These are phyloP conservation scores for Drosophila tsacasi DNA, from an alignment of 1,140 invertebrate species.

Conservation along the genomic window DNA sequence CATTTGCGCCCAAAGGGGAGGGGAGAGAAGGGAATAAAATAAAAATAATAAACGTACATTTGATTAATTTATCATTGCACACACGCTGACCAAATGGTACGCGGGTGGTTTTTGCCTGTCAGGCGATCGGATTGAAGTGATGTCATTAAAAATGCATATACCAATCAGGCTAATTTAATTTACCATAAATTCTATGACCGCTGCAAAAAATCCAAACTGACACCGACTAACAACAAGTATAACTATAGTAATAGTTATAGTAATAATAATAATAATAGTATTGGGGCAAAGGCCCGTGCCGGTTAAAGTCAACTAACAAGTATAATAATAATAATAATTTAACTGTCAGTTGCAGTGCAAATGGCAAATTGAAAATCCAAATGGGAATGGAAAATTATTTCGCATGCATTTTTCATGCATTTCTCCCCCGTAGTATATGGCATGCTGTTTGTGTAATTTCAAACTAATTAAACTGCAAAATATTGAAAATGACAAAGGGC, in stretches of 20 bases:
- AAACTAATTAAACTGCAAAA: slow-evolving; percentile 47
- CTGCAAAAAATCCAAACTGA: slow-evolving; percentile 15
- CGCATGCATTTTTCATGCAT: slow-evolving; percentile 25
- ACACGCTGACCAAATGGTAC: slow-evolving; percentile 12
- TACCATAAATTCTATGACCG: slow-evolving; percentile 44
- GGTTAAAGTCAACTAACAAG: slow-evolving; percentile 39
- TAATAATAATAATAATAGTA: slow-evolving; percentile 2
- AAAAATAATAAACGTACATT: slow-evolving; percentile 71
- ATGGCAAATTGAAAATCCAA: slow-evolving; percentile 42
- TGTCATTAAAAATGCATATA: slow-evolving; percentile 69
- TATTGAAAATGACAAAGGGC: slow-evolving; percentile 22
- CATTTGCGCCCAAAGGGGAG: slow-evolving; percentile 16
- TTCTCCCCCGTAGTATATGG: not conserved
- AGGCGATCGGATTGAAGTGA: slow-evolving; percentile 32
- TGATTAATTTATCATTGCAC: slow-evolving; percentile 71
- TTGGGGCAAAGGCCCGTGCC: not conserved
- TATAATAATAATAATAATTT: slow-evolving; percentile 42
- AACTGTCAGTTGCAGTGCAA: slow-evolving; percentile 35
- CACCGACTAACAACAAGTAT: slow-evolving; percentile 11
- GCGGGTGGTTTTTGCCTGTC: slow-evolving; percentile 7
- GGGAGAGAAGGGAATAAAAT: slow-evolving; percentile 48
- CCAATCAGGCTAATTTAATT: slow-evolving; percentile 73
- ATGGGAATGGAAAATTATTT: slow-evolving; percentile 12
- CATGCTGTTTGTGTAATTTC: slow-evolving; percentile 30
- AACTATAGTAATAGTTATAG: slow-evolving; percentile 7